A percentile compares a stretch with the other conserved stretches of the same genome.
phyloP scores from a whole-genome alignment of 2,888 invertebrate species.

The Drosophila austrosaltans region DNA sequence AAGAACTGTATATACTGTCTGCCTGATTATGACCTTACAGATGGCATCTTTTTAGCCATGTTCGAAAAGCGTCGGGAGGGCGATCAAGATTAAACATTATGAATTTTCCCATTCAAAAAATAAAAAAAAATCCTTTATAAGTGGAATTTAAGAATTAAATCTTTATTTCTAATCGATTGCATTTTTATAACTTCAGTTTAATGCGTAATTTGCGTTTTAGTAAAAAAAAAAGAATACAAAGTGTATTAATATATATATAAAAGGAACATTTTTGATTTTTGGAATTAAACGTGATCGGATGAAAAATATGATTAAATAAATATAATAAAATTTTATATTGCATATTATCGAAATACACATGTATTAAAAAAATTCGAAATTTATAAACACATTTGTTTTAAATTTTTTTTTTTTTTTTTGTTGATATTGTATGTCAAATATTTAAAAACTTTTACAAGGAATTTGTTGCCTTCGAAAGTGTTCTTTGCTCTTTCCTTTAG shows the following conservation, averaged over 20 bases:
- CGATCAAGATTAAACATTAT: conserved; percentile 23
- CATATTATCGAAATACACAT: conserved; percentile 35
- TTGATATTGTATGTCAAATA: conserved; percentile 52
- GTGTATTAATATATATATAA: conserved; percentile 1
- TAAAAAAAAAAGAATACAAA: conserved; percentile 27
- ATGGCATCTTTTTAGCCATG: conserved; percentile 97
- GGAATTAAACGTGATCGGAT: conserved; percentile 18
- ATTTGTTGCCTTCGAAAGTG: conserved; percentile 53
- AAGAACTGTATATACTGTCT: conserved; percentile 91
- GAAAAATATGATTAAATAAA: conserved; percentile 44
- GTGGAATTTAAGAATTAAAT: conserved; percentile 18
- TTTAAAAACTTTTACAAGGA: conserved; percentile 56
- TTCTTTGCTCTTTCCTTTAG: conserved; percentile 49
- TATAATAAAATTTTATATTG: conserved; percentile 44
- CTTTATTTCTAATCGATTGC: conserved; percentile 51
- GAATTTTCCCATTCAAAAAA: neutral
- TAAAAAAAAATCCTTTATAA: neutral
- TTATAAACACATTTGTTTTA: conserved; percentile 41
- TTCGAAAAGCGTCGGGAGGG: conserved; percentile 86
- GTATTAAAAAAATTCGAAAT: conserved; percentile 45
- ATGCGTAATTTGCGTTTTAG: conserved; percentile 32
- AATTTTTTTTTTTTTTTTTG: neutral
- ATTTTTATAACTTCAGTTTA: conserved; percentile 38
- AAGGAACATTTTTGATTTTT: conserved; percentile 22
- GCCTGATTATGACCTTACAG: conserved; percentile 91